Percentiles rank a stretch among this genome's conserved stretches.
These are phyloP conservation scores for Neocloeon triangulifer DNA, from an alignment of 1,140 invertebrate genomes.

Conservation along the genomic window DNA sequence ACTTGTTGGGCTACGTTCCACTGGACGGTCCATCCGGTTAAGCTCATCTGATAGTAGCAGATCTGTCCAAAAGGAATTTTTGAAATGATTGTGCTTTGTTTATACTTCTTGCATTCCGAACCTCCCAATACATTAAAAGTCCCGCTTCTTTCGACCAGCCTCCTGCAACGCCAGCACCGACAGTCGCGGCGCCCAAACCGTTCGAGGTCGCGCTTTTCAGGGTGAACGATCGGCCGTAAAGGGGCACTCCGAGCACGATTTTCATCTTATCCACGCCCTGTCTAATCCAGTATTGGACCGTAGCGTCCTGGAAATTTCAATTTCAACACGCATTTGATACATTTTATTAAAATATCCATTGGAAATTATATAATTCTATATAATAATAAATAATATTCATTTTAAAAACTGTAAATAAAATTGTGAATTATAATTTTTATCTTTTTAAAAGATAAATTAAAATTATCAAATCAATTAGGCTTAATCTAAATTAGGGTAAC, in stretches of 20 bases:
- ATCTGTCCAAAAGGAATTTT: neutral
- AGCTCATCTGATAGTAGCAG: neutral
- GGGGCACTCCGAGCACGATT: constrained; percentile 24
- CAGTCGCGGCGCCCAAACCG: constrained; percentile 21
- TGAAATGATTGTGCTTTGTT: neutral
- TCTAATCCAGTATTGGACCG: constrained; percentile 1
- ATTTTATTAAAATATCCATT: too few species aligned
- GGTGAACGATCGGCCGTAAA: constrained; percentile 26
- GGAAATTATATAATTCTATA: too few species aligned
- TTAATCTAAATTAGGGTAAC: too few species aligned
- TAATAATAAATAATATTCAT: too few species aligned
- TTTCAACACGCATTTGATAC: too few species aligned
- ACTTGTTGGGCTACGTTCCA: constrained; percentile 28
- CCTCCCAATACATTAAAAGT: constrained; percentile 54
- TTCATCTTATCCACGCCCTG: constrained; percentile 17
- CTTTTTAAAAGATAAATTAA: too few species aligned
- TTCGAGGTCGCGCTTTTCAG: constrained; percentile 15
- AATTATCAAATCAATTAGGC: too few species aligned
- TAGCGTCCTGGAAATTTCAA: neutral
- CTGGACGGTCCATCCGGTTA: constrained; percentile 19
- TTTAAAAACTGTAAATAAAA: too few species aligned
- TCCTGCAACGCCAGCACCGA: constrained; percentile 32
- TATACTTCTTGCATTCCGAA: constrained; percentile 13
- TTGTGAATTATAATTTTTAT: too few species aligned
- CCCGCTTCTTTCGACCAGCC: constrained; percentile 44